Evolutionary conservation across 2,797 vertebrate genomes (phyloP).

Genomic region (Pipistrellus kuhlii): DNA sequence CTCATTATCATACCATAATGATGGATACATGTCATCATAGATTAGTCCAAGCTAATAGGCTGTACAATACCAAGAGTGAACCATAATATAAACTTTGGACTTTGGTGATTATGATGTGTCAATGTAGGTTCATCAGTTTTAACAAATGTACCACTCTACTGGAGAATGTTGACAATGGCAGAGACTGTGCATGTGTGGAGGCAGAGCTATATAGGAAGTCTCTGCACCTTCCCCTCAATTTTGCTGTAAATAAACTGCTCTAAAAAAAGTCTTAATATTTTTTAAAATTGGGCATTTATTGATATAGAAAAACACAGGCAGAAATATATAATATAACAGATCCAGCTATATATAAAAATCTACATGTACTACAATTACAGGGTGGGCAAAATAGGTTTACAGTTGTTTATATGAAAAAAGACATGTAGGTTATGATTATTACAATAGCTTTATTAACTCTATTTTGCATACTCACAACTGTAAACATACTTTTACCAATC

Average conservation of each 20-base stretch:
- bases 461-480: too few relatives aligned
- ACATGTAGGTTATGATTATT: too few relatives aligned
- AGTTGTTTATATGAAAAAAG: neutral
- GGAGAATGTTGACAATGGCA: neutral
- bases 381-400: neutral
- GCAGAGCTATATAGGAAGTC: neutral
- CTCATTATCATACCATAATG: neutral
- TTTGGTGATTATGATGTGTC: neutral
- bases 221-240: neutral
- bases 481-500: neutral
- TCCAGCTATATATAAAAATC: neutral
- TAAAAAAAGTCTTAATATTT: neutral
- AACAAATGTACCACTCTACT: neutral
- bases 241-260: neutral
- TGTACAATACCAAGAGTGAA: neutral
- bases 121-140: neutral
- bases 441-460: too few relatives aligned
- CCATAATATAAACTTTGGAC: neutral
- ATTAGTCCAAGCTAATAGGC: neutral
- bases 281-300: neutral
- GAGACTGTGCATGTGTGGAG: neutral
- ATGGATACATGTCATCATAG: neutral
- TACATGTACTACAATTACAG: neutral
- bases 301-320: slow-evolving; percentile 4
- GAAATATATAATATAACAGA: slow-evolving; percentile 1